phyloP scores from a whole-genome alignment of 2,888 invertebrate genomes.

The Glaucopsyche alexis region DNA sequence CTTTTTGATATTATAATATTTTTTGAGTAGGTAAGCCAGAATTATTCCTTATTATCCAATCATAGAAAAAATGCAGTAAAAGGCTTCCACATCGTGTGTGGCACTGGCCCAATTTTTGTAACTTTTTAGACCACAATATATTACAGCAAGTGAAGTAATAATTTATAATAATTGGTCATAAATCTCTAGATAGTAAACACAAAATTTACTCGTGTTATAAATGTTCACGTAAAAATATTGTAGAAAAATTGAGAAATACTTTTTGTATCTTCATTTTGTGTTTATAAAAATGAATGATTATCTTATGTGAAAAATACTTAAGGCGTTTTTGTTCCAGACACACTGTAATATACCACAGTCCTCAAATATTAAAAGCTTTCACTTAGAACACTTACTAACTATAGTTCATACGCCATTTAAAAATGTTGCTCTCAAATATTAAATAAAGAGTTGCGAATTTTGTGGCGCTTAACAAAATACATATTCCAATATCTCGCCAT shows the following conservation, averaged over 20 bases:
- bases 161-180: slow-evolving; percentile 26
- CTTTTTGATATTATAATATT: too few species aligned
- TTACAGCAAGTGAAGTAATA: slow-evolving; percentile 5
- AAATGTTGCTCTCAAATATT: neutral
- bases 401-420: too few species aligned
- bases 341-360: neutral
- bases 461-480: neutral
- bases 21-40: too few species aligned
- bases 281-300: neutral
- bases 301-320: neutral
- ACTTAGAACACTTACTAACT: neutral
- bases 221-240: neutral
- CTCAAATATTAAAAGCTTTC: neutral
- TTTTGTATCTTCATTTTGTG: slow-evolving; percentile 21
- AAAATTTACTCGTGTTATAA: slow-evolving; percentile 1
- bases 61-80: neutral
- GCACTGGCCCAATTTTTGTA: neutral
- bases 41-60: too few species aligned
- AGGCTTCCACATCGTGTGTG: neutral
- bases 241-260: slow-evolving; percentile 1
- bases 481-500: neutral
- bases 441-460: neutral
- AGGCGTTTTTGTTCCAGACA: neutral
- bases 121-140: neutral
- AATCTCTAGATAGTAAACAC: slow-evolving; percentile 26